These are phyloP conservation scores for Mesoclemmys tuberculata DNA, from an alignment of 2,113 vertebrate species.

Conservation along the genomic window DNA sequence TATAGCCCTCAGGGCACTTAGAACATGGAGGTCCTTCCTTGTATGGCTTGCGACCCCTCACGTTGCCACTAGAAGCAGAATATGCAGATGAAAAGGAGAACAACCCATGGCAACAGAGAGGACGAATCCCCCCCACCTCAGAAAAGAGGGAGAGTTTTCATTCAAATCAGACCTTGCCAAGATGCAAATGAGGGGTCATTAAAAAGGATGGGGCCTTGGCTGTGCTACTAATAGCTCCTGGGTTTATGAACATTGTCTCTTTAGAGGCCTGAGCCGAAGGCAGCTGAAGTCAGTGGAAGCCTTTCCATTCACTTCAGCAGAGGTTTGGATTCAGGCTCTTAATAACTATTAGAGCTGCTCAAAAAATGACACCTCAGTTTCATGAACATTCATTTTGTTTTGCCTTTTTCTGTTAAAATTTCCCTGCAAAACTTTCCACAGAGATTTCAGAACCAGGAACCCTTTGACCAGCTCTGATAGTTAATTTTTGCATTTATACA, in stretches of 20 bases:
- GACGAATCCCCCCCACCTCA: neutral
- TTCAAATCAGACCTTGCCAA: neutral
- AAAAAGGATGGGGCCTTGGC: neutral
- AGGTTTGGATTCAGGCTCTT: neutral
- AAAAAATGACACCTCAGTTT: neutral
- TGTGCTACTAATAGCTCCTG: neutral
- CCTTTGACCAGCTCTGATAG: neutral
- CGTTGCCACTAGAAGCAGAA: constrained; percentile 73
- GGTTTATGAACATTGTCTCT: rapidly evolving
- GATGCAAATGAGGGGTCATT: neutral
- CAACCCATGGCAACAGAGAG: neutral
- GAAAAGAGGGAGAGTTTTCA: neutral
- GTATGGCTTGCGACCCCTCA: constrained; percentile 71
- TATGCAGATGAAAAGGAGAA: neutral
- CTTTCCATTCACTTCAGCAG: neutral
- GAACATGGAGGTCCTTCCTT: constrained; percentile 69
- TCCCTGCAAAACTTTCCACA: neutral
- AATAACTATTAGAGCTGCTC: neutral
- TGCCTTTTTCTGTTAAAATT: neutral
- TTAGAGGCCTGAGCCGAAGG: neutral
- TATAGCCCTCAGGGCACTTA: constrained; percentile 54
- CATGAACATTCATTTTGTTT: neutral
- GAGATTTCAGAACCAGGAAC: neutral
- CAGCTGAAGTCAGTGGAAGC: neutral
- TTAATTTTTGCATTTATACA: neutral